Percentiles rank a stretch among this genome's conserved stretches.
These are phyloP conservation scores for Nanorana parkeri DNA, from an alignment of 2,113 vertebrate species.

Conservation along the genomic window DNA sequence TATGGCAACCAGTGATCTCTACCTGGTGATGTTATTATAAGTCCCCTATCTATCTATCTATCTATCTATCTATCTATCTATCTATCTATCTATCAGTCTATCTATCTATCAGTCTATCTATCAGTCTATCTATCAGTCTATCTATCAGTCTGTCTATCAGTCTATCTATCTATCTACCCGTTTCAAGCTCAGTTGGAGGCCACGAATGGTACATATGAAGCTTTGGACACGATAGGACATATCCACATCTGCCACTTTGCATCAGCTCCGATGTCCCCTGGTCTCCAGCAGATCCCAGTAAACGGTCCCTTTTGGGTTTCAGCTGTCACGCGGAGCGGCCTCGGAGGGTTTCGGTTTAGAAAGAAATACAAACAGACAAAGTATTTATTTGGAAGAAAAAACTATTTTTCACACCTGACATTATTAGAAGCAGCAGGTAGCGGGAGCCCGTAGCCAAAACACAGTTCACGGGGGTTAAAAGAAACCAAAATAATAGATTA, in stretches of 20 bases:
- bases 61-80: no score
- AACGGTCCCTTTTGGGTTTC: constrained; percentile 39
- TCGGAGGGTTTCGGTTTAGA: constrained; percentile 21
- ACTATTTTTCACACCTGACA: constrained; percentile 40
- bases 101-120: no score
- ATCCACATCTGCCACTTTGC: constrained; percentile 3
- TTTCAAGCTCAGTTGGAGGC: not conserved
- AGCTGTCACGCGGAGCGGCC: constrained; percentile 41
- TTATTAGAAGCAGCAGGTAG: constrained; percentile 54
- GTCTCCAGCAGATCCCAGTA: not conserved
- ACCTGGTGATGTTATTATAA: no score
- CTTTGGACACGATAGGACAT: constrained; percentile 28
- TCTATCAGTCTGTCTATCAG: no score
- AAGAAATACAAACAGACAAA: constrained; percentile 47
- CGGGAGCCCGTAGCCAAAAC: constrained; percentile 45
- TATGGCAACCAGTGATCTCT: no score
- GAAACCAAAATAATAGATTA: constrained; percentile 43
- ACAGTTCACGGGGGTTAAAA: constrained; percentile 54
- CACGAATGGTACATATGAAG: constrained; percentile 41
- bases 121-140: no score
- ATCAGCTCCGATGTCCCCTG: constrained; percentile 19
- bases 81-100: no score
- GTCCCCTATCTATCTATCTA: no score
- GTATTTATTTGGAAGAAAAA: constrained; percentile 45
- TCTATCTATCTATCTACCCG: no score